These are phyloP conservation scores for Mustela lutreola DNA, from an alignment of 2,113 vertebrate genomes.

Conservation along the genomic window DNA sequence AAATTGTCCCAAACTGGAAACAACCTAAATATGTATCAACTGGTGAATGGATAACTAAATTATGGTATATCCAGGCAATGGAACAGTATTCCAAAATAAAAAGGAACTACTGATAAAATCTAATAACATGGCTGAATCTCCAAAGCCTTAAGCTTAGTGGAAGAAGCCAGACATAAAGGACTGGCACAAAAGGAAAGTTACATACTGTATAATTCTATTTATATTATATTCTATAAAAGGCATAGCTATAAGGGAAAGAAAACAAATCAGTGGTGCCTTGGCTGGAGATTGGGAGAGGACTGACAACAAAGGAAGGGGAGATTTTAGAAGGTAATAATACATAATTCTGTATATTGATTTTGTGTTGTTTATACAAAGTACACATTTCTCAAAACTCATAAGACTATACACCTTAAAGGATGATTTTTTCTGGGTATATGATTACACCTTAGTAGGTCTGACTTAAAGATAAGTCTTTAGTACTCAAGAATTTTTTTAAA, in stretches of 20 bases:
- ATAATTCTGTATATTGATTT: background rate
- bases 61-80: background rate
- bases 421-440: background rate
- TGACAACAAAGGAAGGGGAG: background rate
- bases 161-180: background rate
- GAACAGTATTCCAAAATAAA: background rate
- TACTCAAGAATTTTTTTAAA: background rate
- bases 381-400: background rate
- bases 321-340: background rate
- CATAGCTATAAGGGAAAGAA: background rate
- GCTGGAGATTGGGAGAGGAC: background rate
- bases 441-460: background rate
- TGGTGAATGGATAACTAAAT: background rate
- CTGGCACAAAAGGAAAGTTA: background rate
- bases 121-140: background rate
- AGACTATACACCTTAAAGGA: background rate
- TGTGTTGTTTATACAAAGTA: background rate
- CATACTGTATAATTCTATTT: conserved; percentile 22
- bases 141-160: background rate
- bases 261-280: background rate
- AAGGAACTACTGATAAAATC: background rate
- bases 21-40: background rate
- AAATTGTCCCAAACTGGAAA: conserved; percentile 15
- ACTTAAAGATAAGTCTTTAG: conserved; percentile 12
- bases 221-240: conserved; percentile 21